Percentiles rank a stretch among this genome's conserved stretches.
phyloP scores from a whole-genome alignment of 2,888 invertebrate species.

The Cryptus armator region DNA sequence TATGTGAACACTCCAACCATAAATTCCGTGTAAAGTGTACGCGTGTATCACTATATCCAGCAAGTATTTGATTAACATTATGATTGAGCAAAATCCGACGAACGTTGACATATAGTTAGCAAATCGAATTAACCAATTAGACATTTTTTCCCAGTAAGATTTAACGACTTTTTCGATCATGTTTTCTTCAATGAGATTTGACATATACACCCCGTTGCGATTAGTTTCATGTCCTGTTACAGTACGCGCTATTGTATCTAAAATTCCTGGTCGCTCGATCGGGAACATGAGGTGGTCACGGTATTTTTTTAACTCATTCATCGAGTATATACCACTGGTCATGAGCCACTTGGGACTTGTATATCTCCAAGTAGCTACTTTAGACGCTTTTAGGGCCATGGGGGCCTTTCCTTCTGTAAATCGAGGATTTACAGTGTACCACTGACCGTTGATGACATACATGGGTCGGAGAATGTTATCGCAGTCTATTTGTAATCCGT shows the following conservation, averaged over 20 bases:
- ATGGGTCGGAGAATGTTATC: constrained; percentile 56
- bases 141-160: constrained; percentile 6
- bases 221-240: constrained; percentile 27
- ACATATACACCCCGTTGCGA: not conserved
- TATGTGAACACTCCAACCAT: constrained; percentile 30
- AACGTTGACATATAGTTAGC: constrained; percentile 2
- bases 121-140: constrained; percentile 16
- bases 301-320: constrained; percentile 44
- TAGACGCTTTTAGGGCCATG: constrained; percentile 1
- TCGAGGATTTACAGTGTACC: constrained; percentile 48
- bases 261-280: constrained; percentile 37
- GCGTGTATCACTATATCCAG: not conserved
- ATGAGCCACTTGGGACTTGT: constrained; percentile 27
- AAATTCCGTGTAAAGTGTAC: constrained; percentile 23
- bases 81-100: constrained; percentile 9
- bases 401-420: constrained; percentile 13
- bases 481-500: constrained; percentile 55
- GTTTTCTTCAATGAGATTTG: not conserved
- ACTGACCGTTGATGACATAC: constrained; percentile 53
- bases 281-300: constrained; percentile 47
- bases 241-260: constrained; percentile 33
- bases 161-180: not conserved
- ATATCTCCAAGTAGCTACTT: constrained; percentile 36
- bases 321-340: constrained; percentile 47
- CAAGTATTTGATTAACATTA: constrained; percentile 8